Evolutionary conservation across 2,797 vertebrate genomes (phyloP), one percentile per base, ranked within the genome.

Genomic region (Spinibarbus caldwelli): DNA sequence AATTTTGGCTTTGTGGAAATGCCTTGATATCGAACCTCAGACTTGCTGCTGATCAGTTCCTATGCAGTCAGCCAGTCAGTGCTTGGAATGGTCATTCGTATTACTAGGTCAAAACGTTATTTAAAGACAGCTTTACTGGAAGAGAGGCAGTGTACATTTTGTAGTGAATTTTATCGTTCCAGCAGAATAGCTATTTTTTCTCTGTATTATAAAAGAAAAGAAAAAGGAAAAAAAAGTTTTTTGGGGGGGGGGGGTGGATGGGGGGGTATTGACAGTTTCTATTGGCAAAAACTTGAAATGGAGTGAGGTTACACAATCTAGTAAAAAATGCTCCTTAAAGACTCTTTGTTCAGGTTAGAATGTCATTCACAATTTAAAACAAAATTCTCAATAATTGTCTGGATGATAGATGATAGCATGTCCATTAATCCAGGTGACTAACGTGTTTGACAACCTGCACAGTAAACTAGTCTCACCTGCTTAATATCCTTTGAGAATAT

Each of bases 11-110:
- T 84, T 57, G 75, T 87, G 85, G 85, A 83, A 62, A 88, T 64
- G 90, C 91, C 91, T 93, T 87, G 83, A 86, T 76, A 77, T 73
- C 84, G 85, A 89, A 90, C 88, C 87, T 89, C 87, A 89, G 91
- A 92, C 87, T 90, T 88, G 90, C 87, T 93, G 84, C 89, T 89
- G 88, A 91, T 89, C 83, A 89, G 89, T 86, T 84, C 19, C 87
- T 54, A 83, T 86, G 81, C 87, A 86, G 76, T 86, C 75, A 86
- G 54, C 86, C 81, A 86, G 85, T 87, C 64, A 43, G 89, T 84
- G 81, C 89, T 90, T 88, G 90, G 88, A 70, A 87, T 89, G 17
- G 57, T 86, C 80, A 85, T 64, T 73, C 75, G 84, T 83, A 47
- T 78, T 83, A 71, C 84, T 82, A 82, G 78, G 87, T 90, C 77